Base-by-base conservation (phyloP, 1,140 invertebrate species). In the Macrotrachela quadricornifera region DNA sequence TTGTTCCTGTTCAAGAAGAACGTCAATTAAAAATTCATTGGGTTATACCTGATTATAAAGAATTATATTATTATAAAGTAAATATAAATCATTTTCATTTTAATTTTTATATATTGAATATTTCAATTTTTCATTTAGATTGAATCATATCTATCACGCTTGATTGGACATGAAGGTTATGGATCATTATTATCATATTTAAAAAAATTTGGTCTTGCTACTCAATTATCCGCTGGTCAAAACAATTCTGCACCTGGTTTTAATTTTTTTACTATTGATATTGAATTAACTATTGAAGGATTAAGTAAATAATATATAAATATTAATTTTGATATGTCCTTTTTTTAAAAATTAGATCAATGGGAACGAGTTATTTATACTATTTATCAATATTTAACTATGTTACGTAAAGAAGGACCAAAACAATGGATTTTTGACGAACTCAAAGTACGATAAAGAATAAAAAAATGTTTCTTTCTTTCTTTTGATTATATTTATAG, bases 151-250 rank as follows among this genome's bases (percentile, higher is more conserved):
- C 67, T 95, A 50, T 80, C 82, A 13, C 84, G 95, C 71, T 73
- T 96, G 46, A 75, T 97, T 61, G 90, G 88, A 0, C 91, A 96
- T 67, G 90, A 96, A 74, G 87, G 90, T 9, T 77, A 82, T 45
- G 90, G 90, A 11, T 94, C 87, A 63, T 72, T 97, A 41, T 71
- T 96, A 46, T 84, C 88, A 6, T 79, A 81, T 37, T 73, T 97
- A 8, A 90, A 87, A 64, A 70, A 74, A 10, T 74, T 75, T 72
- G 84, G 87, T 38, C 95, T 87, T 87, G 85, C 82, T 30, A 92
- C 85, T 67, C 80, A 78, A 58, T 66, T 96, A n/a, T 72, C 80
- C 40, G 80, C 80, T 10, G 87, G 85, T 0, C 77, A 77, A 49
- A 76, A 79, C 54, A 71, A 73, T 46, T 79, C 78, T 0, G 80